Evolutionary conservation across 1,140 invertebrate genomes (phyloP), one percentile per base, ranked within the genome.

Genomic region (Halyomorpha halys): DNA sequence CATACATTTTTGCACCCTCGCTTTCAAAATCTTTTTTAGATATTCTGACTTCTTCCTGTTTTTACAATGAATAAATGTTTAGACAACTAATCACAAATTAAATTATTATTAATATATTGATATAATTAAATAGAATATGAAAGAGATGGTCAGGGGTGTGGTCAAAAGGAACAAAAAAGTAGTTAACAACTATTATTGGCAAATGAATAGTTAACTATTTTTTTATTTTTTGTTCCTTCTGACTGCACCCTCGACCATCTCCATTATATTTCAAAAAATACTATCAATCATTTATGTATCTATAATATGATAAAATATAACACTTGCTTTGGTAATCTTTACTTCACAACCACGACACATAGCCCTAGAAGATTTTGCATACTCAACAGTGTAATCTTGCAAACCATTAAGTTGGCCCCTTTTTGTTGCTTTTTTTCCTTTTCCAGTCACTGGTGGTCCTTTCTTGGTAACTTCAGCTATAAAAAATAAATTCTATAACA

Each of bases 11-110:
- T 0, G 85, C 90, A 51, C 86, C 77, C 68, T 91, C 86, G 66
- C 84, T 87, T 61, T 93, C 87, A 77, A 80, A 94, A 70, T 94
- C 91, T 70, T 88, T 89, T 75, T 94, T 95, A 9, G 86, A 84
- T 65, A 97, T 80, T 49, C 94, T 80, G 27, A 95, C 74, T 72
- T 86, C 85, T 72, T 81, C 84, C 81, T 94, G 68, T 39, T 11
- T 49, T 19, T 66, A 67, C 49, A 18, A 61, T 11, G 1, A 19
- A 18, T 49, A 5, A 49, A 49, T 13, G 1, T 49, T 49, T 21
- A 49, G 21, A 49, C 1, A 13, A 13, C 6, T 6, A 11, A 39
- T 39, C 5, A 13, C 6, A 39, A 39, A 39, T 39, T 39, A 39
- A 39, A 6, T 39, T 13, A 6, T 6, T 30, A 45, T 65, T 3